Evolutionary conservation across 53 echinoderm and acorn worm species (phyloP), one percentile per base, ranked within the genome.

Genomic region (Arbacia lixula): DNA sequence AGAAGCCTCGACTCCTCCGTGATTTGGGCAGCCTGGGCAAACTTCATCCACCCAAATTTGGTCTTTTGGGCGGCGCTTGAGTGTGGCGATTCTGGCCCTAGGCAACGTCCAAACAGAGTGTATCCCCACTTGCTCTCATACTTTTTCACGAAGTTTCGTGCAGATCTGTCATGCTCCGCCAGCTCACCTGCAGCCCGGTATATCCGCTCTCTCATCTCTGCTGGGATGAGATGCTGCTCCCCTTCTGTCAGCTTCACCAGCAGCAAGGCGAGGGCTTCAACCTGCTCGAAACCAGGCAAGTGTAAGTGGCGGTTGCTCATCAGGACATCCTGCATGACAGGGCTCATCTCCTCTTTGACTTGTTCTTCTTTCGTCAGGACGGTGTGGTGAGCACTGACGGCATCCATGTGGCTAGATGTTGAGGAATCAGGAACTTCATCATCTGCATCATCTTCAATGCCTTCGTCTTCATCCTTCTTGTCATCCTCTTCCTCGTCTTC

Each of bases 31-130:
- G 88, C 83, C 38, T 88, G 88, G 0, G 88, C 72, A 84, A 39
- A 84, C 29, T 53, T 29, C 88, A 88, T 88, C 88, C 88, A 88
- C 25, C 88, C 88, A 84, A 88, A 88, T 57, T 88, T 88, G 22
- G 88, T 84, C 51, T 89, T 89, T 34, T 89, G 89, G 28, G 89
- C 89, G 20, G 86, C 87, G 55, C 91, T 87, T 40, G 9, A 63
- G 20, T 90, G 65, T 9, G 54, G 57, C 34, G 40, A 68, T 43
- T 91, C 75, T 6, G 66, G 27, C n/a, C 87, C 84, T 5, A 74
- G 68, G 27, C 91, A 90, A 14, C 86, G 6, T 8, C 91, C 91
- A 53, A 87, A 91, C 6, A 91, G 52, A 31, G 92, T 86, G 53
- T 86, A 78, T 0, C 78, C 87, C 87, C 87, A 86, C 32, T 86